Evolutionary conservation across 2,797 vertebrate genomes (phyloP), one percentile per base, ranked within the genome.

Genomic region (Danio choprae): DNA sequence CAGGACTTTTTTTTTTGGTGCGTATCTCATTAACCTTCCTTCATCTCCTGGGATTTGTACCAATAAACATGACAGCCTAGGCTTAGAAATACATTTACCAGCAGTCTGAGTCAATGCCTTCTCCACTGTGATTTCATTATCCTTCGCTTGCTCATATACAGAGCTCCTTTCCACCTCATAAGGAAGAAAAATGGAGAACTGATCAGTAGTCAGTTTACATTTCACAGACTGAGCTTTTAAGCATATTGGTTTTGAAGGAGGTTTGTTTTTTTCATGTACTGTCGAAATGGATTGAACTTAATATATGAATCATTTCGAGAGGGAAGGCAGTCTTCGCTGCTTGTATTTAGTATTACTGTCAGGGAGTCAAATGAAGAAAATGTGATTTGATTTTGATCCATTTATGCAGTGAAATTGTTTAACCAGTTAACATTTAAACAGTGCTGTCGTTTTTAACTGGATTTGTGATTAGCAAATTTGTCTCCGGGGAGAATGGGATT

Each of bases 41-140:
- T 91, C 91, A 93, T 90, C 91, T 93, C 92, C 83, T 2, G 88
- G 92, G 94, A 90, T 93, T 92, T 92, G 88, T 88, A 86, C 92
- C 92, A 93, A 93, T 94, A 96, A 95, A 93, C 91, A 95, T 93
- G 92, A 91, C 93, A 95, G 94, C 92, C 90, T 94, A 86, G 90
- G 90, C 92, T 94, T 91, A 91, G 92, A 95, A 95, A 94, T 94
- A 94, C 91, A 90, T 92, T 95, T 94, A 88, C 84, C 90, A 85
- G 91, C 92, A 91, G 91, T 94, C 83, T 77, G 84, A 91, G 91
- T 92, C 73, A 84, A 89, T 91, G 88, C 86, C 84, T 85, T 63
- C 85, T 88, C 86, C 81, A 87, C 85, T 85, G 80, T 83, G 74
- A 89, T 91, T 89, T 88, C 79, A 86, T 82, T 82, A 84, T 73